phyloP scores from a whole-genome alignment of 2,797 vertebrate genomes.

The Prionace glauca region DNA sequence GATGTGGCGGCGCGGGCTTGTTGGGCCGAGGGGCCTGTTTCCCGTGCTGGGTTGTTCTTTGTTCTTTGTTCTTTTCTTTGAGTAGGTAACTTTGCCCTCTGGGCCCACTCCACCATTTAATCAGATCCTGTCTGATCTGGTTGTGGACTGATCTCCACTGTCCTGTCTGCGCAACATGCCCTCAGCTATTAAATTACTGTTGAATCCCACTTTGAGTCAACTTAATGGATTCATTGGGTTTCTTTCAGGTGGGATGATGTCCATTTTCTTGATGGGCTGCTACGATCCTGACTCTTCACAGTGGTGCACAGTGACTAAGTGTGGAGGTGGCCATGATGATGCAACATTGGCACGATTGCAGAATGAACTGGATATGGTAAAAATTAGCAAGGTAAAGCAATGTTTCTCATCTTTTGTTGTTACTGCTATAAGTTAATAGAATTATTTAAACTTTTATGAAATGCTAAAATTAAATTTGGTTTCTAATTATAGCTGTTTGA shows the following conservation, averaged over 20 bases:
- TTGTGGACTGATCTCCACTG: too few species aligned
- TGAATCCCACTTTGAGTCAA: too few species aligned
- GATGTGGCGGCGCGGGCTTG: too few species aligned
- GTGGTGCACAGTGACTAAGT: slow-evolving; percentile 98
- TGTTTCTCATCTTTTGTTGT: not conserved
- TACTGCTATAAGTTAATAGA: not conserved
- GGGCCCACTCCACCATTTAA: too few species aligned
- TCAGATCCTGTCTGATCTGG: too few species aligned
- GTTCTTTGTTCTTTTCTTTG: too few species aligned
- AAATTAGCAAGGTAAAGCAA: slow-evolving; percentile 86
- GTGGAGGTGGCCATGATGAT: slow-evolving; percentile 87
- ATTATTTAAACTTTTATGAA: not conserved
- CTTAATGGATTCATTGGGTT: not conserved
- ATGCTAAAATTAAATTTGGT: not conserved
- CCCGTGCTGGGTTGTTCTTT: too few species aligned
- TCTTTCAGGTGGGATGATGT: slow-evolving; percentile 90
- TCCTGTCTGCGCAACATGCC: too few species aligned
- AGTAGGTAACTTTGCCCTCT: too few species aligned
- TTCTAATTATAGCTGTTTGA: not conserved
- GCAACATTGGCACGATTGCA: slow-evolving; percentile 83
- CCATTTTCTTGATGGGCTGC: slow-evolving; percentile 96
- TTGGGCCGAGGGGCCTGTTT: too few species aligned
- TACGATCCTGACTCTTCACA: slow-evolving; percentile 81
- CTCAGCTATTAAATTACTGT: too few species aligned
- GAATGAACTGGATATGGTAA: slow-evolving; percentile 89